Base-by-base conservation (phyloP, 2,888 invertebrate species). In the Byasa hedistus region DNA sequence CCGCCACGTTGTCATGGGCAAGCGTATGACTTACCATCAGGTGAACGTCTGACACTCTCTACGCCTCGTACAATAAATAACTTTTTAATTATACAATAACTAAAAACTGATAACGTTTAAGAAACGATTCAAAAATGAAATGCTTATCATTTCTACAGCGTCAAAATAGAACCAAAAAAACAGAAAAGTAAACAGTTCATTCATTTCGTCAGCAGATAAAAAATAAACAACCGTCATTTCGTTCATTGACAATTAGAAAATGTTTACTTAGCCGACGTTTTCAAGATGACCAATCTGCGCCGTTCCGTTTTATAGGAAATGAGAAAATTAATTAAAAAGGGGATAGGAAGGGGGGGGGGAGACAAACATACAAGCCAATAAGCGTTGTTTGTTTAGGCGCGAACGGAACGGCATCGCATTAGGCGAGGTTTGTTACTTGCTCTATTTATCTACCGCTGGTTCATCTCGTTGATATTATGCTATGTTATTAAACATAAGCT, bases 241-340 rank as follows among this genome's bases (percentile, higher is more conserved):
- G 21, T 19, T 52, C 21, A 52, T 52, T 4, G 21, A 21, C 52
- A 52, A 17, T 54, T 27, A 62, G 58, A 58, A 66, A 56, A 55
- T 52, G 66, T 24, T 66, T 62, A 62, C 62, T 59, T 27, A 23
- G 27, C 15, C 44, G 54, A n/a, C 55, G 39, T 44, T 58, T 61
- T 27, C 64, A 68, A 68, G 67, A 67, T 67, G 59, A 63, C 59
- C 52, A 64, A 63, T 55, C 55, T 63, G 63, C 63, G 62, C 56
- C 56, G 67, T 60, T 63, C 59, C 51, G 70, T 69, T 69, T 70
- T 69, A 83, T 82, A 82, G 85, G 84, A 86, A 85, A 87, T 84
- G 85, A 86, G 88, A 85, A 87, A 89, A 88, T 89, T 89, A 88
- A 90, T 90, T 88, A 87, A 87, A 66, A 75, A 44, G 19, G 44